Evolutionary conservation across 2,888 invertebrate genomes (phyloP).

Genomic region (Acleris laterana): DNA sequence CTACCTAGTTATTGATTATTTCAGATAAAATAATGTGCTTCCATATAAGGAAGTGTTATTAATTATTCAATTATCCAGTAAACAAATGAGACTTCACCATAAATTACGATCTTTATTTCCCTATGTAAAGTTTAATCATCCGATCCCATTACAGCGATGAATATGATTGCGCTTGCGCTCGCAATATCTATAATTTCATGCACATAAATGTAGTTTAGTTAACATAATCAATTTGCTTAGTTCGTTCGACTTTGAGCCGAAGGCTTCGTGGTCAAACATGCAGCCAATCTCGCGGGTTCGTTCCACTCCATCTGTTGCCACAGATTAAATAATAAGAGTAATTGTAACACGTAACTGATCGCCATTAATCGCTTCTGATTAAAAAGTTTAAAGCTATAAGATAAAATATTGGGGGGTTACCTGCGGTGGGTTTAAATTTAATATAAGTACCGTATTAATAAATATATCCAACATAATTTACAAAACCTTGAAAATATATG

Average conservation of each 20-base stretch:
- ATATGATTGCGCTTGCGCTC: conserved; percentile 9
- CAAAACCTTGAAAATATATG: too few relatives aligned
- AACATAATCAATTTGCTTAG: conserved; percentile 24
- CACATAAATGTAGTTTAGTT: conserved; percentile 16
- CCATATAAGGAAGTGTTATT: background rate
- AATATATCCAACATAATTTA: too few relatives aligned
- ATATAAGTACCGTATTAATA: too few relatives aligned
- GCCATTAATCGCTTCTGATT: too few relatives aligned
- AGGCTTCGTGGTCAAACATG: background rate
- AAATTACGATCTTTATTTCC: conserved; percentile 6
- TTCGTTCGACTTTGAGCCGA: background rate
- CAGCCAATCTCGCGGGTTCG: conserved; percentile 19
- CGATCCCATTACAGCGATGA: conserved; percentile 2
- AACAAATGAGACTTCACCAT: conserved; percentile 1
- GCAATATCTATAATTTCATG: conserved; percentile 15
- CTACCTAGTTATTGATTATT: too few relatives aligned
- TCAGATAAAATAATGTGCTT: too few relatives aligned
- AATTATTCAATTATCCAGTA: conserved; percentile 3
- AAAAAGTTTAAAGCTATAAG: too few relatives aligned
- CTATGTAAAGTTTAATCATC: background rate
- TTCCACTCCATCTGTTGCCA: conserved; percentile 25
- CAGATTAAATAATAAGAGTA: conserved; percentile 22
- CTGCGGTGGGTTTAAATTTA: too few relatives aligned
- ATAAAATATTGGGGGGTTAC: too few relatives aligned
- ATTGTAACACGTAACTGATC: conserved; percentile 4